Percentiles rank a stretch among this genome's conserved stretches.
Conservation (phyloP, 2,797 vertebrate species). For the Sebastes paucispinis region DNA sequence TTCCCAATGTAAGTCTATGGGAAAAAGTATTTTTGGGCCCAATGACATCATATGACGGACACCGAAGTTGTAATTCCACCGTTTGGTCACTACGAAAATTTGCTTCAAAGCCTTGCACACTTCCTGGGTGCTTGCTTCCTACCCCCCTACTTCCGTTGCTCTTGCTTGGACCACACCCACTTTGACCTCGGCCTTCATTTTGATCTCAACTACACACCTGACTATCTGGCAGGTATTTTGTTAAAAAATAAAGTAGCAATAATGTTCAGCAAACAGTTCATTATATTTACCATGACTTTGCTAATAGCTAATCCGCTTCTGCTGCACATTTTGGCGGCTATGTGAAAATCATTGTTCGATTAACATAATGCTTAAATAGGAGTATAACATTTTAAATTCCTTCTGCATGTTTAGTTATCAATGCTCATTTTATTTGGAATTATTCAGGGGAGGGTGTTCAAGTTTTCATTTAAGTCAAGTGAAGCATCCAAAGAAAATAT, state of each 20-base stretch:
- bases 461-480: neutral
- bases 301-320: neutral
- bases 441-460: neutral
- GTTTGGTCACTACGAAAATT: fast-evolving
- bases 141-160: fast-evolving
- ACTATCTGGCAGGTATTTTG: neutral
- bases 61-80: too few species aligned
- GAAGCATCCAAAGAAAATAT: neutral
- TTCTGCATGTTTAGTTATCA: neutral
- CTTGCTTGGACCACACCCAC: too few species aligned
- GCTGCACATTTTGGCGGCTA: neutral
- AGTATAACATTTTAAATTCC: neutral
- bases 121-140: too few species aligned
- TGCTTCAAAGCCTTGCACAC: fast-evolving
- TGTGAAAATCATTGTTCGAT: neutral
- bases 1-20: too few species aligned
- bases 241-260: neutral
- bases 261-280: neutral
- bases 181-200: too few species aligned
- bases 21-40: too few species aligned
- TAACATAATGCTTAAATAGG: neutral
- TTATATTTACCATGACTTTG: neutral
- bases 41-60: too few species aligned
- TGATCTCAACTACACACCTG: too few species aligned
- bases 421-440: neutral